Base-by-base conservation (phyloP, 2,888 invertebrate species). In the Acronicta psi region DNA sequence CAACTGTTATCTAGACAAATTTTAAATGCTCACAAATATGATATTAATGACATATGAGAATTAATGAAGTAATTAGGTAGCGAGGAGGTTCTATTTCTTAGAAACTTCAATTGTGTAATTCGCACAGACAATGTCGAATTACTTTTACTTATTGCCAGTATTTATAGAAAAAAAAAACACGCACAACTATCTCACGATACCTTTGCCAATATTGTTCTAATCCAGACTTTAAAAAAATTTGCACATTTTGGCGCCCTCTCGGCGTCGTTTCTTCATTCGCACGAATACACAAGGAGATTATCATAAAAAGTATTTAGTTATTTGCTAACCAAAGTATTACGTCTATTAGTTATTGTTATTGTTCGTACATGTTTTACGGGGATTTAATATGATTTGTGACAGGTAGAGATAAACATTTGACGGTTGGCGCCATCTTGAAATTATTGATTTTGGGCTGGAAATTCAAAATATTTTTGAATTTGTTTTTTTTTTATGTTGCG, bases 361-460 rank as follows among this genome's bases (percentile, higher is more conserved):
- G 57, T 58, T 49, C 44, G 29, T 18, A 14, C 45, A 59, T 55
- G 62, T 69, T 76, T 74, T 55, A 64, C 52, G 63, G 54, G 44
- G 47, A 57, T 75, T 72, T 59, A 51, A 5, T 66, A 67, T 69
- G 50, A 72, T 66, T 69, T 59, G 61, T 77, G 80, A 81, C 73
- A 78, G 75, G 72, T 73, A 20, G 57, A 77, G 84, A 85, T 85
- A 85, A 85, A 84, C 71, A 85, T 65, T 75, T 53, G 59, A 1
- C 41, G 46, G 57, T 51, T 41, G 77, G 70, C 74, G 74, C 77
- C 77, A 64, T 59, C 14, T 45, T 59, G 18, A 18, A 67, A 34
- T 53, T 65, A 38, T 44, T 16, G 31, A 6, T 49, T 59, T 42
- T 40, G 36, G 17, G n/a, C 6, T 29, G 25, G 8, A 42, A 38